Conservation (phyloP, 2,113 vertebrate genomes). For the Macrotis lagotis region DNA sequence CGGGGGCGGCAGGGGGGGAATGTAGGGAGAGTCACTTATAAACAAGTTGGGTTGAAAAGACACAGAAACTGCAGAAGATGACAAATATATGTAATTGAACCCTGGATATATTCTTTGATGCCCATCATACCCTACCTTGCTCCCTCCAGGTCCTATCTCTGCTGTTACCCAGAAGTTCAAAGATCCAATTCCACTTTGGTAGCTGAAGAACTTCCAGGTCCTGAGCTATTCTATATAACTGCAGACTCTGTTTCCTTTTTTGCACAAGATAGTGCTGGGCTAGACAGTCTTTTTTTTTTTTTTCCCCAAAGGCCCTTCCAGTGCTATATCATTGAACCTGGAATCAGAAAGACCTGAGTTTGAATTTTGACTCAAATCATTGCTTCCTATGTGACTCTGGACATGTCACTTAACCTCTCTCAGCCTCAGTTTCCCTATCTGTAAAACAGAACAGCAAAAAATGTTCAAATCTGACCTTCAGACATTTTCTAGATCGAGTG, state of each 20-base stretch:
- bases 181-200: neutral
- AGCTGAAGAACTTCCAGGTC: neutral
- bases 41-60: neutral
- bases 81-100: neutral
- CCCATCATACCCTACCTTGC: neutral
- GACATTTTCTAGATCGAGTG: too few species aligned
- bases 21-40: neutral
- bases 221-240: neutral
- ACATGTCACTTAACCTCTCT: neutral
- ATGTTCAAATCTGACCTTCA: too few species aligned
- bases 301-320: too few species aligned
- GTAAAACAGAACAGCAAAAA: accelerated
- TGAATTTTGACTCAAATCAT: neutral
- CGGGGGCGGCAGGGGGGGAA: too few species aligned
- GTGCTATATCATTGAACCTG: neutral
- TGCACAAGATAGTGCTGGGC: neutral
- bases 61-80: neutral
- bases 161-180: neutral
- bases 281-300: too few species aligned
- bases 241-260: neutral
- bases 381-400: neutral
- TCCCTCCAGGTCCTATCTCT: neutral
- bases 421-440: neutral
- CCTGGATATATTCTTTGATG: neutral
- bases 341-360: neutral